Base-by-base conservation (phyloP, 2,113 vertebrate genomes). In the Notiomystis cincta region DNA sequence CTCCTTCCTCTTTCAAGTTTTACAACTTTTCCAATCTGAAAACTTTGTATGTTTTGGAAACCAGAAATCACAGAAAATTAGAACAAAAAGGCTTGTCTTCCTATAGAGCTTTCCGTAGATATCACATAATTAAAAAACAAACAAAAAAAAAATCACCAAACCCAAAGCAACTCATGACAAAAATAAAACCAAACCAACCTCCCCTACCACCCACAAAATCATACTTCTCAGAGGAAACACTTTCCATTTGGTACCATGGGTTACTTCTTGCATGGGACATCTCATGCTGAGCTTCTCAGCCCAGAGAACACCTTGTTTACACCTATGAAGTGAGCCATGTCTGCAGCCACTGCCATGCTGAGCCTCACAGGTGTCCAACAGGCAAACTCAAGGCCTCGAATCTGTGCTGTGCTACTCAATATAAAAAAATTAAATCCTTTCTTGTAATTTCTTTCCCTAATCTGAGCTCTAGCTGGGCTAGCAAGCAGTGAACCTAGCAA, bases 281-380 rank as follows among this genome's bases (percentile, higher is more conserved):
- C 54, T 84, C n/a, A 61, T 45, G 24, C 58, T 38, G 40, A 89
- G 66, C 16, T 44, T 4, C 37, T 81, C 35, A 70, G 35, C n/a
- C 11, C 45, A 50, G 42, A 53, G 20, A 58, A 17, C 14, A 44
- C 53, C 53, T 73, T 53, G 9, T 66, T 60, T 51, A 37, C 8
- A 13, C 6, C 30, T 21, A 5, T 1, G 5, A 8, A 27, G 25
- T 24, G 37, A 56, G 16, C 0, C 1, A 48, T 7, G 9, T 44
- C 56, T 82, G n/a, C 33, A 58, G 42, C 50, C 60, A 30, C 31
- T 66, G 86, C 38, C n/a, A 10, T 2, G 2, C 27, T 42, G 31
- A 82, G 35, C 18, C 42, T 65, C 27, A 9, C 9, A 33, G 24
- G 20, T 23, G 15, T 37, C 65, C 5, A 1, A 11, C 3, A 13